Percentiles rank a stretch among this genome's conserved stretches.
Evolutionary conservation across 2,797 vertebrate genomes (phyloP).

Genomic region (Hylomyscus alleni): DNA sequence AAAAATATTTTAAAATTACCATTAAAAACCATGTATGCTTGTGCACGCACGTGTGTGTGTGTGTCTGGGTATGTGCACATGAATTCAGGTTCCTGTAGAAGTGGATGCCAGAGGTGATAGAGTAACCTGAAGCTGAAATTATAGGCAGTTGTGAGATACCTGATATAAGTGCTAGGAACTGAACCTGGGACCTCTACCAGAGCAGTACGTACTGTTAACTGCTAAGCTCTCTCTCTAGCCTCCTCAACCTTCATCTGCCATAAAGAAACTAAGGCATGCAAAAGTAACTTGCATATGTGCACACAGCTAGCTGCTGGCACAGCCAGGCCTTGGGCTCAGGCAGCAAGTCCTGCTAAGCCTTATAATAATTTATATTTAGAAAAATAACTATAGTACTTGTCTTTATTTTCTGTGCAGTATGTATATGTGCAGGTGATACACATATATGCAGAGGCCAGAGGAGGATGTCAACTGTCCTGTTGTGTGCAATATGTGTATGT

Average conservation of each 20-base stretch:
- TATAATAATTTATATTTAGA: background rate
- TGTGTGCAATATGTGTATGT: background rate
- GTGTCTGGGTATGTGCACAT: no score
- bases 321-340: background rate
- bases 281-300: background rate
- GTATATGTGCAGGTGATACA: background rate
- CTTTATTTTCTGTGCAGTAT: background rate
- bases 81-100: background rate
- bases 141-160: background rate
- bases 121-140: background rate
- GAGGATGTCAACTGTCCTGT: background rate
- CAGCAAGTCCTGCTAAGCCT: background rate
- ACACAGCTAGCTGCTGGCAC: slow-evolving; percentile 4
- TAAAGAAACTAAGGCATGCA: background rate
- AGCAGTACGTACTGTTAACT: background rate
- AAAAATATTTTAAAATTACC: background rate
- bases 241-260: slow-evolving; percentile 9
- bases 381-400: background rate
- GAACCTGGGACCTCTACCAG: background rate
- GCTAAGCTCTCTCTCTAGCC: background rate
- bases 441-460: background rate
- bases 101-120: background rate
- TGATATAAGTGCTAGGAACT: background rate
- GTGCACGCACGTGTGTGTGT: background rate
- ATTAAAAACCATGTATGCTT: background rate